These are phyloP conservation scores for Prosapia bicincta DNA, from an alignment of 2,888 invertebrate species.

Conservation along the genomic window DNA sequence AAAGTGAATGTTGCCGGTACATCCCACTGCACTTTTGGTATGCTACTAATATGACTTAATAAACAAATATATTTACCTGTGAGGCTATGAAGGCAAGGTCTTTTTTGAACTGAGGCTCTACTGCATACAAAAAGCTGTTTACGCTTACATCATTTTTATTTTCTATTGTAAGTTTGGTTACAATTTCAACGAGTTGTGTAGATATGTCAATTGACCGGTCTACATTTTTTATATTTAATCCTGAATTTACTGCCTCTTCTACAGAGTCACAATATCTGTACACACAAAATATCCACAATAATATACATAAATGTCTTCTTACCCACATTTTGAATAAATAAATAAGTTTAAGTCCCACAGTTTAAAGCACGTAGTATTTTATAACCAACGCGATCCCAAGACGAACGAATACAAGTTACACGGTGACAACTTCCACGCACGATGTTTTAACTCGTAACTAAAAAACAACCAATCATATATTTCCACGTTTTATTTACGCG, in stretches of 20 bases:
- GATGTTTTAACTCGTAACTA: too few relatives aligned
- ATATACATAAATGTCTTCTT: background rate
- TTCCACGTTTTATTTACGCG: too few relatives aligned
- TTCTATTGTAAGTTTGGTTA: slow-evolving; percentile 75
- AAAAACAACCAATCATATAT: too few relatives aligned
- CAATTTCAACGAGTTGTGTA: slow-evolving; percentile 84
- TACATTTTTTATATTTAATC: slow-evolving; percentile 70
- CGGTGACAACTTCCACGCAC: background rate
- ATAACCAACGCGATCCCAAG: too few relatives aligned
- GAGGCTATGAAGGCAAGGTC: slow-evolving; percentile 73
- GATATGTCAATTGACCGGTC: slow-evolving; percentile 84
- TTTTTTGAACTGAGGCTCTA: slow-evolving; percentile 60
- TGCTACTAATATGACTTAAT: too few relatives aligned
- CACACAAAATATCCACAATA: background rate
- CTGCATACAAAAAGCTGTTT: slow-evolving; percentile 64
- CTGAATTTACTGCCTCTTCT: slow-evolving; percentile 47
- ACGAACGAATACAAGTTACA: too few relatives aligned
- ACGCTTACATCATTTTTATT: slow-evolving; percentile 73
- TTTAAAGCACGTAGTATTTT: too few relatives aligned
- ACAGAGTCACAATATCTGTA: background rate
- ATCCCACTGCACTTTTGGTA: too few relatives aligned
- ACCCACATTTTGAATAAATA: background rate
- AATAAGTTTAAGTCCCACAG: too few relatives aligned
- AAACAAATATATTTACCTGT: slow-evolving; percentile 46
- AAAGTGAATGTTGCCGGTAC: too few relatives aligned